phyloP scores from a whole-genome alignment of 2,113 vertebrate species.

The Amia ocellicauda region DNA sequence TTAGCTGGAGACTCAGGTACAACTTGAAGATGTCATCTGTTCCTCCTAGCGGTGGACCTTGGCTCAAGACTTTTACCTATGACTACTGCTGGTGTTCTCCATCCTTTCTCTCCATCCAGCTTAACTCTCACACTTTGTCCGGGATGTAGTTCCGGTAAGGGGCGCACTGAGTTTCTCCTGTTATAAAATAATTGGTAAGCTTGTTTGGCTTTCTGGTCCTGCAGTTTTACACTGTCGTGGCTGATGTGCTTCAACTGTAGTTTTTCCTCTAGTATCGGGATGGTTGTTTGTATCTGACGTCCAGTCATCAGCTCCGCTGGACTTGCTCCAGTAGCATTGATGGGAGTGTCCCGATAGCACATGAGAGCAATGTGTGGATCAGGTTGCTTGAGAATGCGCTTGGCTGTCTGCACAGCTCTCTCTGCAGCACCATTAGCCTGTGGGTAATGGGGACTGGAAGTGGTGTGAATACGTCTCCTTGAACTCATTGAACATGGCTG shows the following conservation, averaged over 20 bases:
- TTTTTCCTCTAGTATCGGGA: conserved; percentile 1
- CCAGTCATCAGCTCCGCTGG: conserved; percentile 18
- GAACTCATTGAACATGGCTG: conserved; percentile 14
- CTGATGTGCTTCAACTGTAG: not conserved
- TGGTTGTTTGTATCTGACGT: not conserved
- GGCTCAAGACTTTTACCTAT: not conserved
- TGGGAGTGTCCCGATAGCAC: conserved; percentile 12
- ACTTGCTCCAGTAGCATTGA: too few species aligned
- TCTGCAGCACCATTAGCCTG: conserved; percentile 21
- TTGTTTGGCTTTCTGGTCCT: conserved; percentile 1
- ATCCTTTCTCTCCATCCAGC: conserved; percentile 21
- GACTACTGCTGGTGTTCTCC: conserved; percentile 13
- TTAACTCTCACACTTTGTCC: conserved; percentile 13
- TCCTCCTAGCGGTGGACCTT: not conserved
- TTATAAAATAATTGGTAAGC: conserved; percentile 15
- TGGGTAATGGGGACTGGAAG: conserved; percentile 16
- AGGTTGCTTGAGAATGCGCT: conserved; percentile 18
- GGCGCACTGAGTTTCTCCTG: not conserved
- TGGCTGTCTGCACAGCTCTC: conserved; percentile 17
- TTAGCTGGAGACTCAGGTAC: not conserved
- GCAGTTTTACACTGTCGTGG: not conserved
- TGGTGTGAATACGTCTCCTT: conserved; percentile 9
- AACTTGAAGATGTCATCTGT: conserved; percentile 13
- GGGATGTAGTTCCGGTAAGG: conserved; percentile 8
- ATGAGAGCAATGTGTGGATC: conserved; percentile 17